Percentiles rank a stretch among this genome's conserved stretches.
phyloP scores from a whole-genome alignment of 2,113 vertebrate species.

The Platichthys flesus region DNA sequence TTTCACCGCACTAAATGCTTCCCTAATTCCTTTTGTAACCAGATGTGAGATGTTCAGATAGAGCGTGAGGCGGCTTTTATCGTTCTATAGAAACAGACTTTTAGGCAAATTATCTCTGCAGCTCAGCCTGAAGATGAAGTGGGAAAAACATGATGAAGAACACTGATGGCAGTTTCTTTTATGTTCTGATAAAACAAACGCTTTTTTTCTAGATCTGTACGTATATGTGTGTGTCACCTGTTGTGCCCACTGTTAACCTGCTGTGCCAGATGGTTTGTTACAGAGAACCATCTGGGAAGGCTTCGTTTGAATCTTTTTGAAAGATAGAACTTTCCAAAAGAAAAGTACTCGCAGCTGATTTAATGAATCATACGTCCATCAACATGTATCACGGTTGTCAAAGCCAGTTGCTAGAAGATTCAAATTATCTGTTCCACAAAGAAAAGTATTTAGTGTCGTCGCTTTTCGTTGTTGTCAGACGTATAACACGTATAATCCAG shows the following conservation, averaged over 20 bases:
- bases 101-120: constrained; percentile 22
- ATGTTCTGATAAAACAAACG: not conserved
- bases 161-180: constrained; percentile 18
- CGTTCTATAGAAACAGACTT: constrained; percentile 21
- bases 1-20: constrained; percentile 20
- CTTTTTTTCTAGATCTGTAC: not conserved
- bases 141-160: constrained; percentile 12
- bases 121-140: constrained; percentile 9
- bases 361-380: not conserved
- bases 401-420: not conserved
- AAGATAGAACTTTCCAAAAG: not conserved
- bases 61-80: constrained; percentile 5
- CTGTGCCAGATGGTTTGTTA: not conserved
- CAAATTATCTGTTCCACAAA: no score
- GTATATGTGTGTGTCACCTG: not conserved
- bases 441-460: no score
- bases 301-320: not conserved
- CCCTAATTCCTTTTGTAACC: constrained; percentile 22
- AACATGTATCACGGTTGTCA: not conserved
- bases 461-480: no score
- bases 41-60: constrained; percentile 17
- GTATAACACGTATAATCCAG: not conserved
- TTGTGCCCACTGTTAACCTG: not conserved
- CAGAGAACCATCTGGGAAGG: not conserved
- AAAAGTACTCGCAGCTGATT: not conserved